Conservation (phyloP, 2,888 invertebrate species). For the Diadegma fenestrale region DNA sequence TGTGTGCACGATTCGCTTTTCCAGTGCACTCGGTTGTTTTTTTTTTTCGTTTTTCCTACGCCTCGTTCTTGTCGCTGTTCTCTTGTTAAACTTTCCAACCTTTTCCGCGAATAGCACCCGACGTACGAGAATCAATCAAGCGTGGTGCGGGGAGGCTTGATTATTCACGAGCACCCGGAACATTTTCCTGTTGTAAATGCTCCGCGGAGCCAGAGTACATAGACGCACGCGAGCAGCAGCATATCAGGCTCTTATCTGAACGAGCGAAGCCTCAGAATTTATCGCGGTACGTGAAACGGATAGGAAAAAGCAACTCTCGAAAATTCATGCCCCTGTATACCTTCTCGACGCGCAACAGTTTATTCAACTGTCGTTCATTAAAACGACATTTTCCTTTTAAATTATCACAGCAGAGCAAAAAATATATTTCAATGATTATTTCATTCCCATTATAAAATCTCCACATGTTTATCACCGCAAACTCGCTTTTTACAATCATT, state of each 20-base stretch:
- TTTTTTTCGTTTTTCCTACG: neutral
- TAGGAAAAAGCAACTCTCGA: neutral
- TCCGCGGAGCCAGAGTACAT: neutral
- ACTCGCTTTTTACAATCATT: no score
- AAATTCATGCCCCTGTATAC: neutral
- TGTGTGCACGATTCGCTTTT: neutral
- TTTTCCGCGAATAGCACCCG: neutral
- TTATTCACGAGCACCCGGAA: slow-evolving; percentile 61
- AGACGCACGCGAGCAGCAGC: neutral
- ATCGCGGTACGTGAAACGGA: neutral
- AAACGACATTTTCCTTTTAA: neutral
- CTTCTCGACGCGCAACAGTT: neutral
- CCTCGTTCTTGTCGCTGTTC: slow-evolving; percentile 16
- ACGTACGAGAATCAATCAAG: slow-evolving; percentile 67
- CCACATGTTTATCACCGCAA: no score
- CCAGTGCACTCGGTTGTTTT: neutral
- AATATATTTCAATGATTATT: neutral
- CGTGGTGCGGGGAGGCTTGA: slow-evolving; percentile 57
- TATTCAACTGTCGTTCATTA: neutral
- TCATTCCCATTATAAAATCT: no score
- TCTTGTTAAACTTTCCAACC: slow-evolving; percentile 35
- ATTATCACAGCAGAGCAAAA: neutral
- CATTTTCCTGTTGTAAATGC: slow-evolving; percentile 29
- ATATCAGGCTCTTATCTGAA: slow-evolving; percentile 15
- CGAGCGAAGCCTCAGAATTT: slow-evolving; percentile 8